Base-by-base conservation (phyloP, 2,113 vertebrate genomes). In the Prinia subflava region DNA sequence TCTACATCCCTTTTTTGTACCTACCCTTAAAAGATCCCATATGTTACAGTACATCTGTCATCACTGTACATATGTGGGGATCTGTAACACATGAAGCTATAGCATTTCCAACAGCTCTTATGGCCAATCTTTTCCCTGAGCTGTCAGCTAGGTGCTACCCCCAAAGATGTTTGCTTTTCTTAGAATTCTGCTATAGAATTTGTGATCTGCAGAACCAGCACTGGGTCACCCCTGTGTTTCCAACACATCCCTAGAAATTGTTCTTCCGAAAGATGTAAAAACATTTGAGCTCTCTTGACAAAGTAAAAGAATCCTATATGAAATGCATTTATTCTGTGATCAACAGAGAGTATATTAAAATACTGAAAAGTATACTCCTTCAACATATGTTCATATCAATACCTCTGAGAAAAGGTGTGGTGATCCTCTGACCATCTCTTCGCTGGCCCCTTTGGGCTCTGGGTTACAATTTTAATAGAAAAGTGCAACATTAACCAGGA, bases 101-200 rank as follows among this genome's bases (percentile, higher is more conserved):
- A 95, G 90, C 95, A 93, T 97, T 97, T 96, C 95, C 85, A 92
- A 93, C 82, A 95, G 93, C 95, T 96, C 89, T 78, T 93, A 91
- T 14, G 94, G 89, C 0, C 65, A 94, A 78, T 77, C 70, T 88
- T 94, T 59, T 63, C 64, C 71, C 75, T 65, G 60, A 94, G 90
- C 93, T 93, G 88, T 83, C 84, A 95, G 67, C 64, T 94, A 95
- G 90, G 90, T 89, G 90, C 70, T 75, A 56, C 49, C 56, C 69
- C 56, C 78, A 82, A 87, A 83, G 55, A 83, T 0, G 15, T n/a
- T 41, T 47, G n/a, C 83, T 84, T 93, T 83, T 53, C 79, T 84
- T 83, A 75, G 74, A 86, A 83, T 81, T 93, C 59, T 64, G 28
- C 42, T 89, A 31, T 1, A 65, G 49, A 78, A 92, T 78, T 81